phyloP scores from a whole-genome alignment of 1,140 invertebrate genomes.

The Drosophila tristis region DNA sequence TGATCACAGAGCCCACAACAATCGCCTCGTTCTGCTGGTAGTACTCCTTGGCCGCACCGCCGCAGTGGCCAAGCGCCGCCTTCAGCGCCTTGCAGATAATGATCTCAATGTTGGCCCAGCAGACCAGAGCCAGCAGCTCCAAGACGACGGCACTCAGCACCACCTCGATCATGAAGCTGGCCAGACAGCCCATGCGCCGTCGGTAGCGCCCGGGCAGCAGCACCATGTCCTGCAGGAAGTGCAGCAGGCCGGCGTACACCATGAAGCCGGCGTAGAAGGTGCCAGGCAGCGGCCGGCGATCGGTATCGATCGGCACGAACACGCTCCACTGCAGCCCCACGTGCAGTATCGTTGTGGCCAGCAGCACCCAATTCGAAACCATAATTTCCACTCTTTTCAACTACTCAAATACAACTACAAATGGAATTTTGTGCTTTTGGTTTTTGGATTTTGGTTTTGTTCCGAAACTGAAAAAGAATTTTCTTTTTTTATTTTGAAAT shows the following conservation, averaged over 20 bases:
- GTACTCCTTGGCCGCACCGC: neutral
- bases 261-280: constrained; percentile 25
- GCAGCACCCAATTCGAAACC: constrained; percentile 4
- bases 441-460: too few relatives aligned
- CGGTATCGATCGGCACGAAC: constrained; percentile 19
- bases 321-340: constrained; percentile 25
- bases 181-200: constrained; percentile 18
- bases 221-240: constrained; percentile 38
- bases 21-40: constrained; percentile 12
- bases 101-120: constrained; percentile 33
- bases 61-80: neutral
- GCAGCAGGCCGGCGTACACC: constrained; percentile 38
- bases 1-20: constrained; percentile 35
- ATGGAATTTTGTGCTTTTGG: too few relatives aligned
- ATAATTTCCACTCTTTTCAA: neutral
- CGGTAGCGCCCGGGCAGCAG: constrained; percentile 27
- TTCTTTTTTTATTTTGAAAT: too few relatives aligned
- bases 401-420: too few relatives aligned
- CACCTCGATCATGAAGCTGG: constrained; percentile 28
- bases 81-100: neutral
- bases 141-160: constrained; percentile 40
- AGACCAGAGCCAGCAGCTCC: constrained; percentile 42
- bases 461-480: too few relatives aligned
- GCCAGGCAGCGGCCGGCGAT: constrained; percentile 20
- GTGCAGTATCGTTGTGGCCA: constrained; percentile 31